A percentile compares a stretch with the other conserved stretches of the same genome.
phyloP scores from a whole-genome alignment of 2,113 vertebrate genomes.

The Arothron firmamentum region DNA sequence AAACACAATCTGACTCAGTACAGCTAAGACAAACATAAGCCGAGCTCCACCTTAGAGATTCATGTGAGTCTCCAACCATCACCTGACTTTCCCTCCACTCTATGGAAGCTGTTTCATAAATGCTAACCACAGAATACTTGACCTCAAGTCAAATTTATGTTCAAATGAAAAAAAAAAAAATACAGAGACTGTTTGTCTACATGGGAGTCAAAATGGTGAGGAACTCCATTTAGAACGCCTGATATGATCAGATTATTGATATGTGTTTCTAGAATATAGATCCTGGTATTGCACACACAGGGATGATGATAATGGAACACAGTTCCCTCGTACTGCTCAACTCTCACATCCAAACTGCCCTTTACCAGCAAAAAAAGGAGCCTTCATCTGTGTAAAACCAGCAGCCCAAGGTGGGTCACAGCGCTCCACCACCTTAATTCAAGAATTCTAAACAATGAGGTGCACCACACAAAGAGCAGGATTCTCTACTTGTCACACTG shows the following conservation, averaged over 20 bases:
- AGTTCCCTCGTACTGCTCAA: slow-evolving; percentile 5
- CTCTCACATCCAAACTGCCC: slow-evolving; percentile 67
- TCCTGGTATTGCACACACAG: no score
- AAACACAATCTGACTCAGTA: slow-evolving; percentile 37
- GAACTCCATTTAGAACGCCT: no score
- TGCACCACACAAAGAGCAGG: slow-evolving; percentile 9
- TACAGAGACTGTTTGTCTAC: slow-evolving; percentile 22
- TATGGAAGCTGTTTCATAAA: slow-evolving; percentile 41
- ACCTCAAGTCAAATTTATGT: slow-evolving; percentile 47
- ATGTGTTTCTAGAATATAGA: no score
- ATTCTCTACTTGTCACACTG: slow-evolving; percentile 34
- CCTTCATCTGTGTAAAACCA: slow-evolving; percentile 19
- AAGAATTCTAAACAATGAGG: no score
- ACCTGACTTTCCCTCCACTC: slow-evolving; percentile 61
- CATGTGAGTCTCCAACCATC: slow-evolving; percentile 66
- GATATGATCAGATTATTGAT: no score
- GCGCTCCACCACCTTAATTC: no score
- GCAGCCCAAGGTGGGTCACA: slow-evolving; percentile 20
- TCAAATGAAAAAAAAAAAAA: slow-evolving; percentile 12
- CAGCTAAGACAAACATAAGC: slow-evolving; percentile 60
- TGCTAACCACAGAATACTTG: slow-evolving; percentile 30
- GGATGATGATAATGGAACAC: no score
- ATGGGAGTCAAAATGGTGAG: slow-evolving; percentile 48
- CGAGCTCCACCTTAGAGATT: slow-evolving; percentile 66
- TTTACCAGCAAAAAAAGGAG: slow-evolving; percentile 41